A percentile compares a stretch with the other conserved stretches of the same genome.
Evolutionary conservation across 2,888 invertebrate species (phyloP).

Genomic region (Margaritifera margaritifera): DNA sequence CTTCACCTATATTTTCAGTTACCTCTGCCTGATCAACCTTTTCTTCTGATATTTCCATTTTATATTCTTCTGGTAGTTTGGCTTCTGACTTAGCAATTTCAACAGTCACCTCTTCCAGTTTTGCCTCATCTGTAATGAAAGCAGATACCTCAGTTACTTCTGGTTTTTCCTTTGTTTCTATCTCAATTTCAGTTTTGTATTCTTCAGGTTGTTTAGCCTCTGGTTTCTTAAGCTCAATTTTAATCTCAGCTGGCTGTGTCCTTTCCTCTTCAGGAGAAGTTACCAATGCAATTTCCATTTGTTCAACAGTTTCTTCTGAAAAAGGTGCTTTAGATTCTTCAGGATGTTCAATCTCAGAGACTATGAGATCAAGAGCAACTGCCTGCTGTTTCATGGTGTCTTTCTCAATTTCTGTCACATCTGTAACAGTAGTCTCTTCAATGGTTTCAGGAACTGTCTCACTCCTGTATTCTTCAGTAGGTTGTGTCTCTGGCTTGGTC

Average conservation of each 20-base stretch:
- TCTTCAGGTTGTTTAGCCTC: conserved; percentile 24
- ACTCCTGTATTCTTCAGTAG: conserved; percentile 28
- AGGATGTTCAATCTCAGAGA: conserved; percentile 2
- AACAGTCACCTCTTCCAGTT: conserved; percentile 5
- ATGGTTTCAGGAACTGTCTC: conserved; percentile 23
- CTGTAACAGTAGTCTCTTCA: conserved; percentile 19
- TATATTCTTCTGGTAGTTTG: conserved; percentile 27
- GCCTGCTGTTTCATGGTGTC: conserved; percentile 11
- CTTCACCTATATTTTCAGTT: conserved; percentile 18
- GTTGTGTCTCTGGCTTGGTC: conserved; percentile 7
- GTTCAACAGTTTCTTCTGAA: conserved; percentile 2
- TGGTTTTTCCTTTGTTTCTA: conserved; percentile 19
- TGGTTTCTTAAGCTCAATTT: conserved; percentile 30
- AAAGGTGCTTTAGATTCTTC: conserved; percentile 6
- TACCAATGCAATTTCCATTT: conserved; percentile 18
- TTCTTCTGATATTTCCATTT: conserved; percentile 26
- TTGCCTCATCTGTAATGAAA: conserved; percentile 20
- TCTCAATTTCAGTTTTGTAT: conserved; percentile 23
- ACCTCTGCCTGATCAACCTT: conserved; percentile 22
- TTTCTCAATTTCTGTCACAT: conserved; percentile 22
- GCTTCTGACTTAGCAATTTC: conserved; percentile 1
- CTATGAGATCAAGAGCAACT: conserved; percentile 4
- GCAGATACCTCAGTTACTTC: conserved; percentile 17
- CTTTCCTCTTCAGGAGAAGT: conserved; percentile 12
- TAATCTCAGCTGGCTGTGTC: conserved; percentile 28